Conservation (phyloP, 1,140 invertebrate species). For the Papilio polytes region DNA sequence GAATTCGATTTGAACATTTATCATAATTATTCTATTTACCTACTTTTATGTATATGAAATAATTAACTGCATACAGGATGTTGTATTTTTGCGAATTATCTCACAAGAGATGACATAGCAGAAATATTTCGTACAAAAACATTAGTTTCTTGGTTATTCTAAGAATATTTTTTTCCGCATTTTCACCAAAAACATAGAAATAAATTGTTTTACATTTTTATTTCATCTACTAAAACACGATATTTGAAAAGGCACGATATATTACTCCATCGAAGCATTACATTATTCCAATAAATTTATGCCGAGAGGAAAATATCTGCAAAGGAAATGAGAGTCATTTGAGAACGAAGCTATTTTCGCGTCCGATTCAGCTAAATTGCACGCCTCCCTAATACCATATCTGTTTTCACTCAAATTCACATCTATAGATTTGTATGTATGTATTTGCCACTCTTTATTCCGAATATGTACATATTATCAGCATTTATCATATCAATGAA, state of each 20-base stretch:
- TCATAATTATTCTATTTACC: not conserved
- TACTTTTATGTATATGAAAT: too few relatives aligned
- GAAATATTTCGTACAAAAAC: too few relatives aligned
- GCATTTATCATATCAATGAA: not conserved
- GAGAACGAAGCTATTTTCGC: conserved; percentile 28
- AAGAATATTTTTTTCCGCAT: too few relatives aligned
- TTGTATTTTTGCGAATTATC: too few relatives aligned
- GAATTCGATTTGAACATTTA: not conserved
- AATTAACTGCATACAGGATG: too few relatives aligned
- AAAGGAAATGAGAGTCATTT: conserved; percentile 28
- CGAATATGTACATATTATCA: not conserved
- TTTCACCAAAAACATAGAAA: not conserved
- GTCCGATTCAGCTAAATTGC: conserved; percentile 23
- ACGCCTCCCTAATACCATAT: conserved; percentile 13
- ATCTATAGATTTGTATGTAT: not conserved
- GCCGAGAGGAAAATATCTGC: conserved; percentile 25
- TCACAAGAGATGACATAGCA: too few relatives aligned
- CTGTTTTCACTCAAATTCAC: conserved; percentile 13
- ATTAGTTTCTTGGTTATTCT: too few relatives aligned
- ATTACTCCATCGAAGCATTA: conserved; percentile 25
- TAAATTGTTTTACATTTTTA: not conserved
- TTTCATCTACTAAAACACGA: not conserved
- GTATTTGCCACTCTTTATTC: not conserved
- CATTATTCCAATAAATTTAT: conserved; percentile 29
- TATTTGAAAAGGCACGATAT: not conserved